These are phyloP conservation scores for Caenorhabditis tropicalis DNA, from an alignment of 1,140 invertebrate species.

Conservation along the genomic window DNA sequence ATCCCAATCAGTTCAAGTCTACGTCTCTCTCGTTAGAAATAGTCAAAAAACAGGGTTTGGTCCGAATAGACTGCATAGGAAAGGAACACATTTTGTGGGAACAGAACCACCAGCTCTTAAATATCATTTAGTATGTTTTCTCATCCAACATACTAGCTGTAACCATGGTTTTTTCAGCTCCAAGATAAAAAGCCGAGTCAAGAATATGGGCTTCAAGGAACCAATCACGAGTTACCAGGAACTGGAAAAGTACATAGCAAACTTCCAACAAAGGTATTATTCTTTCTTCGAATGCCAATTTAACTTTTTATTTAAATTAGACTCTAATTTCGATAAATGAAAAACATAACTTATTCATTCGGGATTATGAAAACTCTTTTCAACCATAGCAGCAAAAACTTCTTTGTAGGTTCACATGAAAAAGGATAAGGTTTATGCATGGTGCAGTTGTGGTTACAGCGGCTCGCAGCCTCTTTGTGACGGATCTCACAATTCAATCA, in stretches of 20 bases:
- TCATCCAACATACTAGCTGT: background rate
- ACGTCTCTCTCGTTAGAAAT: background rate
- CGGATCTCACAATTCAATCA: slow-evolving; percentile 83
- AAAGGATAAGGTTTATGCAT: slow-evolving; percentile 84
- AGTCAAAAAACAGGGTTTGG: slow-evolving; percentile 69
- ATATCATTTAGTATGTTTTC: slow-evolving; percentile 67
- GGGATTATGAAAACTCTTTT: no score
- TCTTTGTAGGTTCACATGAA: slow-evolving; percentile 68
- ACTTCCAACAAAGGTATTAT: slow-evolving; percentile 64
- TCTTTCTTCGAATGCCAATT: no score
- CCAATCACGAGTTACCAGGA: slow-evolving; percentile 66
- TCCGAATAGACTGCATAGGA: slow-evolving; percentile 66
- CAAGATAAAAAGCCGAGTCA: slow-evolving; percentile 68
- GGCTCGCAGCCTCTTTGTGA: slow-evolving; percentile 90
- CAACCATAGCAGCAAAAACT: no score
- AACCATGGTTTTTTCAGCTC: slow-evolving; percentile 54
- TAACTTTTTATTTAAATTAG: no score
- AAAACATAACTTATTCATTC: background rate
- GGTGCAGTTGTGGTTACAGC: slow-evolving; percentile 92
- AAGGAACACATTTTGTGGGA: slow-evolving; percentile 69
- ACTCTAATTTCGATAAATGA: no score
- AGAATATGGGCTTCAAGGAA: slow-evolving; percentile 69
- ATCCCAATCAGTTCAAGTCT: background rate
- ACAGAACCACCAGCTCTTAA: slow-evolving; percentile 69
- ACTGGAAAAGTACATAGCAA: slow-evolving; percentile 67